Percentiles rank a stretch among this genome's conserved stretches.
Evolutionary conservation across 2,888 invertebrate genomes (phyloP).

Genomic region (Limenitis camilla): DNA sequence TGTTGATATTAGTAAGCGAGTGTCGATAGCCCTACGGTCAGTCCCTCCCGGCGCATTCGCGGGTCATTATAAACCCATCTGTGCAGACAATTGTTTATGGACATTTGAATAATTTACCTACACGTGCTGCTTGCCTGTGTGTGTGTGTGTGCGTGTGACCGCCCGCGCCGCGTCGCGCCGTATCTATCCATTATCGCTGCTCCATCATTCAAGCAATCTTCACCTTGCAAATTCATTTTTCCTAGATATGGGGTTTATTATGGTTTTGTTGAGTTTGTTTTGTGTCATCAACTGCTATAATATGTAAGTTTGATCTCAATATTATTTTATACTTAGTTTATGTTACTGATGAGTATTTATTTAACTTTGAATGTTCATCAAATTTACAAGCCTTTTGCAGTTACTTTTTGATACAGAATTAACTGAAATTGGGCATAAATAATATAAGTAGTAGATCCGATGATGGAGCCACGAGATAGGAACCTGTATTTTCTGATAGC

Average conservation of each 20-base stretch:
- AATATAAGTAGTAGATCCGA: too few species aligned
- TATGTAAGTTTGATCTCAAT: too few species aligned
- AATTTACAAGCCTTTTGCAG: too few species aligned
- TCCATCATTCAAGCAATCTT: conserved; percentile 3
- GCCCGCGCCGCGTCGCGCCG: conserved; percentile 1
- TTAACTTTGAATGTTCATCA: too few species aligned
- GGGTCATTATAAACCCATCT: conserved; percentile 29
- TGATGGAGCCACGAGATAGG: too few species aligned
- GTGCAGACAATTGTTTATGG: conserved; percentile 26
- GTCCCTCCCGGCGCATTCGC: conserved; percentile 5
- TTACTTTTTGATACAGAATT: too few species aligned
- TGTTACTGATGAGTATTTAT: too few species aligned
- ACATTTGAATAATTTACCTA: conserved; percentile 27
- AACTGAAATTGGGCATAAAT: too few species aligned
- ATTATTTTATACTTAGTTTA: too few species aligned
- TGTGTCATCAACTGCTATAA: too few species aligned
- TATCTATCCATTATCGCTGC: neutral
- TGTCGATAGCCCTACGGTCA: neutral
- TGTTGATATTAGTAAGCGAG: neutral
- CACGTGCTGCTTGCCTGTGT: conserved; percentile 2
- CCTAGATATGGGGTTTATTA: neutral
- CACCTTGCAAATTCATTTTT: conserved; percentile 8
- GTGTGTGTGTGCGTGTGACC: conserved; percentile 4
- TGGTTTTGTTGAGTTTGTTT: too few species aligned
- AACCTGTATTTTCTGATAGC: too few species aligned